A percentile compares a stretch with the other conserved stretches of the same genome.
Evolutionary conservation across 2,888 invertebrate species (phyloP).

Genomic region (Agrotis exclamationis): DNA sequence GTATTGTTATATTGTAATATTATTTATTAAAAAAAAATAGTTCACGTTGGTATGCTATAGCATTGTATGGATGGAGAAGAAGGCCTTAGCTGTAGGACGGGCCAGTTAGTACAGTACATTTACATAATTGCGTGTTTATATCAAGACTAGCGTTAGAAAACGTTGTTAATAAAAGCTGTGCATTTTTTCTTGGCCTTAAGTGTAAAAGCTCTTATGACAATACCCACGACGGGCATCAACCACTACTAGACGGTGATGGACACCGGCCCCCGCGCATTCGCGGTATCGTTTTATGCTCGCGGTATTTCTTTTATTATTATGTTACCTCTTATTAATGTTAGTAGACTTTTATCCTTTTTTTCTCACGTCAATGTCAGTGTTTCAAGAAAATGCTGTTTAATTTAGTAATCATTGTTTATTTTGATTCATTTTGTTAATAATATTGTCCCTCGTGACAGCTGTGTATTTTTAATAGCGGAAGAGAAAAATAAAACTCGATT

Average conservation of each 20-base stretch:
- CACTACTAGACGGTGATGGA: conserved; percentile 57
- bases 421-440: conserved; percentile 22
- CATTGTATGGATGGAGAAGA: too few relatives aligned
- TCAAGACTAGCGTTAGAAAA: not conserved
- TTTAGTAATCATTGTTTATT: conserved; percentile 37
- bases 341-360: conserved; percentile 14
- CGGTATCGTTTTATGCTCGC: conserved; percentile 41
- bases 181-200: conserved; percentile 45
- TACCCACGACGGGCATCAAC: conserved; percentile 63
- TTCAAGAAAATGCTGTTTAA: conserved; percentile 35
- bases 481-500: not conserved
- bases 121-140: not conserved
- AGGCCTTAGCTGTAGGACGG: not conserved
- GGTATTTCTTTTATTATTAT: conserved; percentile 52
- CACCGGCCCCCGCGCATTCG: conserved; percentile 59
- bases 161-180: conserved; percentile 6
- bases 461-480: not conserved
- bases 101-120: not conserved
- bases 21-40: not conserved
- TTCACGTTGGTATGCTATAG: too few relatives aligned
- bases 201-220: conserved; percentile 67
- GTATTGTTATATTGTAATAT: not conserved
- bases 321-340: conserved; percentile 40
- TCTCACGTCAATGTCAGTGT: conserved; percentile 39
- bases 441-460: not conserved